phyloP scores from a whole-genome alignment of 1,140 invertebrate genomes.

The Cataglyphis hispanica region DNA sequence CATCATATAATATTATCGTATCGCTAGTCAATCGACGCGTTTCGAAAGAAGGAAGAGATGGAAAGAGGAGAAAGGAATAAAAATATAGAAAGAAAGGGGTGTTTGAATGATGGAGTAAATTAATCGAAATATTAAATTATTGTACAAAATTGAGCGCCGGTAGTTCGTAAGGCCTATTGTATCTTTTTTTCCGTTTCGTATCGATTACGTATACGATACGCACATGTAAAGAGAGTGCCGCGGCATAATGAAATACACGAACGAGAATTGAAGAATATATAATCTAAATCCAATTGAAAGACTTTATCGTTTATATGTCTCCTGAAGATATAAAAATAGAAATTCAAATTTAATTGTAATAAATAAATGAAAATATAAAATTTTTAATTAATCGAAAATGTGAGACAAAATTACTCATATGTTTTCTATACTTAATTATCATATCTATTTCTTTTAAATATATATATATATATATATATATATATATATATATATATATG shows the following conservation, averaged over 20 bases:
- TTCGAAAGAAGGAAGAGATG: background rate
- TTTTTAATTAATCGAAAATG: too few relatives aligned
- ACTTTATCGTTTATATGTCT: background rate
- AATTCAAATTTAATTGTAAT: too few relatives aligned
- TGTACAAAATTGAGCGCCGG: constrained; percentile 75
- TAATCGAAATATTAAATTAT: constrained; percentile 76
- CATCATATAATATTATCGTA: constrained; percentile 68
- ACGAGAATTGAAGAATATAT: background rate
- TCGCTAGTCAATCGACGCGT: constrained; percentile 75
- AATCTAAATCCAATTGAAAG: background rate
- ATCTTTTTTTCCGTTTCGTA: constrained; percentile 61
- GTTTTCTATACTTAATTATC: too few relatives aligned
- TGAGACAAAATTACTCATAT: too few relatives aligned
- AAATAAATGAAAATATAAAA: too few relatives aligned
- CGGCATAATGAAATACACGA: constrained; percentile 41
- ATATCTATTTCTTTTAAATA: background rate
- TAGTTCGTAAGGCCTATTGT: constrained; percentile 74
- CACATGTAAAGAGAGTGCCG: constrained; percentile 20
- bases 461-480: constrained; percentile 16
- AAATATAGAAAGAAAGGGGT: constrained; percentile 10
- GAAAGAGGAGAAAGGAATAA: background rate
- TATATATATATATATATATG: constrained; percentile 18
- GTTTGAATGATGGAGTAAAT: constrained; percentile 62
- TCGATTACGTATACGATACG: constrained; percentile 48
- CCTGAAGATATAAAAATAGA: too few relatives aligned